Evolutionary conservation across 2,113 vertebrate genomes (phyloP), one percentile per base, ranked within the genome.

Genomic region (Illadopsis cleaveri): DNA sequence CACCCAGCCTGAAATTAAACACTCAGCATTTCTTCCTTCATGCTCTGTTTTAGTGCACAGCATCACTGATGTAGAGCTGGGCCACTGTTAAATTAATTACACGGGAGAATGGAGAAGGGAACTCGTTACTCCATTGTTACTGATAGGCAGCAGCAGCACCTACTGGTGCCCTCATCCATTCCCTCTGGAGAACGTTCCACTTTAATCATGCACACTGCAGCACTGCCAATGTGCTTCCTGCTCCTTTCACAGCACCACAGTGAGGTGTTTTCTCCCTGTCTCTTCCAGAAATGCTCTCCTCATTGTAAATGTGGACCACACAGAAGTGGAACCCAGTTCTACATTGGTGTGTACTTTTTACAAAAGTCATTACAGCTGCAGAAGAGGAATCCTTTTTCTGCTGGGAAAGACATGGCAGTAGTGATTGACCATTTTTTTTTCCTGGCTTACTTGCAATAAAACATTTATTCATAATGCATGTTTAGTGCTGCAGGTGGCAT

Each of bases 401-500:
- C 72, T 86, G 76, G 82, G 37, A 93, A 90, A 95, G 54, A 70
- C 76, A 53, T 16, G 51, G 72, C 72, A 71, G 31, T 19, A 83
- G 57, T n/a, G 93, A 94, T 13, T 81, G 92, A 82, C 90, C 82
- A 57, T 88, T 93, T 82, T 62, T 95, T 96, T 69, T 86, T 64
- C 72, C 64, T 8, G 5, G 37, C 72, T 95, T 75, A 14, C 88
- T 83, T 68, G 88, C 86, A 70, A 84, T 96, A 93, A 96, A 96
- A 94, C 85, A 90, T 81, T 78, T 94, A 96, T 96, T 89, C 92
- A 96, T 96, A 90, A 93, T 97, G 22, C 94, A 89, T 89, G 82
- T 96, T 94, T 90, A 95, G 93, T 95, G 94, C 97, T 97, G 95
- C 96, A 97, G 97, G 97, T 97, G 96, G 94, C 92, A 97, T 97